A percentile compares a stretch with the other conserved stretches of the same genome.
Evolutionary conservation across 2,888 invertebrate genomes (phyloP).

Genomic region (Cataglyphis cursor): DNA sequence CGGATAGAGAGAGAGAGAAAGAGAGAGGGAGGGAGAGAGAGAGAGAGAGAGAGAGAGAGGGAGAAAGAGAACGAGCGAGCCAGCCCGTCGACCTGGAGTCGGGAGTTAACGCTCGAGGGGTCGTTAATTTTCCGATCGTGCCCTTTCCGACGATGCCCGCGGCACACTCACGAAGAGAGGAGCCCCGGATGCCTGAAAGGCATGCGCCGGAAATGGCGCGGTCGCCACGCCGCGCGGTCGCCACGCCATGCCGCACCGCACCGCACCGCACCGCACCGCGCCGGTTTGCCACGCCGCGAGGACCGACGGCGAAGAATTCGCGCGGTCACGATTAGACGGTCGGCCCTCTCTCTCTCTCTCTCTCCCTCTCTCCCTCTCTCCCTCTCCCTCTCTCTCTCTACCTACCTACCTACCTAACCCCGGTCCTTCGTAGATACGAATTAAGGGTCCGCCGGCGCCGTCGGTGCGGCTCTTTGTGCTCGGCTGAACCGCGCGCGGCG

Average conservation of each 20-base stretch:
- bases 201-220: slow-evolving; percentile 77
- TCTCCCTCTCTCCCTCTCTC: too few relatives aligned
- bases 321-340: slow-evolving; percentile 66
- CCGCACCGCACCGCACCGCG: slow-evolving; percentile 52
- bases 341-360: background rate
- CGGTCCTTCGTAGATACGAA: slow-evolving; percentile 19
- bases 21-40: too few relatives aligned
- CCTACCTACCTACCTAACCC: background rate
- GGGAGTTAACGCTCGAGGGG: slow-evolving; percentile 80
- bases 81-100: slow-evolving; percentile 76
- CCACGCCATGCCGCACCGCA: slow-evolving; percentile 58
- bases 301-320: slow-evolving; percentile 69
- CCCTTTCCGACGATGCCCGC: slow-evolving; percentile 79
- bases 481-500: background rate
- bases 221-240: slow-evolving; percentile 65
- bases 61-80: slow-evolving; percentile 69
- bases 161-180: slow-evolving; percentile 48
- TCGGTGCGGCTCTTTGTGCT: background rate
- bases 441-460: slow-evolving; percentile 15
- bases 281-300: slow-evolving; percentile 47
- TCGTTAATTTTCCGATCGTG: slow-evolving; percentile 83
- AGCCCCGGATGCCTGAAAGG: slow-evolving; percentile 64
- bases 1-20: slow-evolving; percentile 52
- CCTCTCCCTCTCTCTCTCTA: too few relatives aligned
- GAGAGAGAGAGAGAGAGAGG: background rate